These are phyloP conservation scores for Marmota flaviventris DNA, from an alignment of 2,113 vertebrate species.

Conservation along the genomic window DNA sequence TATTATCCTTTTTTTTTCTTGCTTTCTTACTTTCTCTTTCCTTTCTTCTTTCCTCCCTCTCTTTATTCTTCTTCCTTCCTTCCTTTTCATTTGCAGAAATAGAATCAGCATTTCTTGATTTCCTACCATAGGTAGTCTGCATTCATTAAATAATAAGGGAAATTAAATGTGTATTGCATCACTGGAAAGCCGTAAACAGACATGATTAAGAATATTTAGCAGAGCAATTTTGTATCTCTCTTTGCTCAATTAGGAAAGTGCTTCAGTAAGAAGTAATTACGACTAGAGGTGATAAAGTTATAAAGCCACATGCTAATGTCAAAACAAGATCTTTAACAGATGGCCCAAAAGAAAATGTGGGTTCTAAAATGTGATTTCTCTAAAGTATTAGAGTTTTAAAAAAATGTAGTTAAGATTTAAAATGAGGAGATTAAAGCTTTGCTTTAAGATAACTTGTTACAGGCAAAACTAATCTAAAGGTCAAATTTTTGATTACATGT, in stretches of 20 bases:
- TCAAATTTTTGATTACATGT: neutral
- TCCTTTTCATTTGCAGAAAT: neutral
- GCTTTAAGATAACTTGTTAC: conserved; percentile 17
- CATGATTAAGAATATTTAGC: neutral
- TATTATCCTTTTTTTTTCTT: neutral
- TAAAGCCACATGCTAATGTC: neutral
- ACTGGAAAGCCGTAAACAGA: neutral
- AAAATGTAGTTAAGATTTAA: conserved; percentile 15
- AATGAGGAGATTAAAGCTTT: neutral
- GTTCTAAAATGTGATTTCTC: conserved; percentile 23
- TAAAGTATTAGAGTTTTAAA: conserved; percentile 39
- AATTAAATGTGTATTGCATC: neutral
- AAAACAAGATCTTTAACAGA: conserved; percentile 65
- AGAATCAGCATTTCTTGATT: conserved; percentile 2
- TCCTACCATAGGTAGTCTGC: neutral
- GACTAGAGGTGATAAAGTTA: conserved; percentile 32
- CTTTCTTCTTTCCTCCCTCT: too few species aligned
- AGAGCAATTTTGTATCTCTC: conserved; percentile 7
- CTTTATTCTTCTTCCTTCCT: neutral
- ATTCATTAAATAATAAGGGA: neutral
- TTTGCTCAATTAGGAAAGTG: conserved; percentile 16
- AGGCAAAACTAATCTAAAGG: neutral
- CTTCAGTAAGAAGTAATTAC: conserved; percentile 24
- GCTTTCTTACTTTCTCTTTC: too few species aligned
- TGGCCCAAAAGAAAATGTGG: conserved; percentile 29